Evolutionary conservation across 2,888 invertebrate genomes (phyloP).

Genomic region (Odontocerum albicorne): DNA sequence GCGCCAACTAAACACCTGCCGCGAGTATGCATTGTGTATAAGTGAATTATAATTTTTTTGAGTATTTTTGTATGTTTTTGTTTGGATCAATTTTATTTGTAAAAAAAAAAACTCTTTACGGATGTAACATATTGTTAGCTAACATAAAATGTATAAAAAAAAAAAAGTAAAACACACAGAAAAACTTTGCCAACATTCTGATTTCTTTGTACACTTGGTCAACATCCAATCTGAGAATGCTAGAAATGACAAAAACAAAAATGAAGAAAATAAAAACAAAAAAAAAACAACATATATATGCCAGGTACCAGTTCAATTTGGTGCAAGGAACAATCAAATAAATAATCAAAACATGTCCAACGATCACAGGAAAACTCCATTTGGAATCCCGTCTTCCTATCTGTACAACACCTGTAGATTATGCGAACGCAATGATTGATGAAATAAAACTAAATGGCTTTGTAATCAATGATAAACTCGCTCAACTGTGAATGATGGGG

Average conservation of each 20-base stretch:
- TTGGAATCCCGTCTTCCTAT: too few relatives aligned
- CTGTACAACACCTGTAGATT: too few relatives aligned
- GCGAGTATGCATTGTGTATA: too few relatives aligned
- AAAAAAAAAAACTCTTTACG: slow-evolving; percentile 1
- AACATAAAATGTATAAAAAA: not conserved
- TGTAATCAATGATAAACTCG: slow-evolving; percentile 1
- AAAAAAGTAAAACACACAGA: not conserved
- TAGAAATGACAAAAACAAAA: too few relatives aligned
- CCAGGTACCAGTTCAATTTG: slow-evolving; percentile 5
- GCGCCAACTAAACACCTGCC: too few relatives aligned
- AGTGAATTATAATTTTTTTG: too few relatives aligned
- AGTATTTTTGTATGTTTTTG: slow-evolving; percentile 1
- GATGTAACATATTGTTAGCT: slow-evolving; percentile 13
- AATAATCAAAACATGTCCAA: too few relatives aligned
- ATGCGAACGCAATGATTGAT: not conserved
- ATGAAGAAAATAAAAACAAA: slow-evolving; percentile 20
- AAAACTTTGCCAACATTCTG: not conserved
- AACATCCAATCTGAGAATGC: slow-evolving; percentile 4
- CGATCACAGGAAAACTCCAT: too few relatives aligned
- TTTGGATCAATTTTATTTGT: too few relatives aligned
- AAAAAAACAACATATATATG: slow-evolving; percentile 9
- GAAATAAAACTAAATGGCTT: not conserved
- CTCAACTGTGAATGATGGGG: slow-evolving; percentile 5
- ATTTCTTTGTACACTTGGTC: not conserved
- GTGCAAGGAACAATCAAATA: not conserved